Percentiles rank a stretch among this genome's conserved stretches.
phyloP scores from a whole-genome alignment of 2,113 vertebrate species.

The Lampris incognitus region DNA sequence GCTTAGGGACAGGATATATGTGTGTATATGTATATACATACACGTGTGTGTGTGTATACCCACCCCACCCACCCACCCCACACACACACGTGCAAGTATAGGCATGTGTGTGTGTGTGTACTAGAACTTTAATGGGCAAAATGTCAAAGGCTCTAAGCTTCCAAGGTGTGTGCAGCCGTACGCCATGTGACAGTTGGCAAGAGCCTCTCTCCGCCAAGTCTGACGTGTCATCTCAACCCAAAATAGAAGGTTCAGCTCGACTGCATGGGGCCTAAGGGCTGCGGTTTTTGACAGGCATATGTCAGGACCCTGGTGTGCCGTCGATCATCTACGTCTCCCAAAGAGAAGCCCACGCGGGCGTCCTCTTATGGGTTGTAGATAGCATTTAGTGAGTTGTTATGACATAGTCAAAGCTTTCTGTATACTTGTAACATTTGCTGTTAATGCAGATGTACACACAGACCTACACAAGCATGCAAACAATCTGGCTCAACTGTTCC shows the following conservation, averaged over 20 bases:
- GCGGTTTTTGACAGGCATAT: background rate
- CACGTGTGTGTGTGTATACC: background rate
- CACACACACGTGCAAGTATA: background rate
- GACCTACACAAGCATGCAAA: background rate
- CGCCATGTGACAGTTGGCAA: constrained; percentile 26
- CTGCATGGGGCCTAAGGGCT: constrained; percentile 9
- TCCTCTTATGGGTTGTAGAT: background rate
- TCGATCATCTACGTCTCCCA: constrained; percentile 17
- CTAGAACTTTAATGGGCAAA: constrained; percentile 18
- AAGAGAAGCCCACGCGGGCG: background rate
- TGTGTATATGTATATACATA: constrained; percentile 1
- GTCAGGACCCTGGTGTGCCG: constrained; percentile 1
- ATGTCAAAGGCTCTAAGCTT: background rate
- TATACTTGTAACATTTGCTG: background rate
- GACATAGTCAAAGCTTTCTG: background rate
- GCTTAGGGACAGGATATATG: background rate
- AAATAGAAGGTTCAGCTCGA: constrained; percentile 14
- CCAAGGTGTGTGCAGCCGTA: constrained; percentile 5
- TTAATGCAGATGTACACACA: background rate
- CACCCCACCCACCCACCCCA: too few species aligned
- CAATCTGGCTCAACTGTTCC: background rate
- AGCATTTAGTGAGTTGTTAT: too few species aligned
- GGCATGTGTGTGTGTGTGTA: background rate
- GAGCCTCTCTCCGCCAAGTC: background rate
- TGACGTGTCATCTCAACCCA: constrained; percentile 27